Evolutionary conservation across 2,888 invertebrate species (phyloP), one percentile per base, ranked within the genome.

Genomic region (Chouioia cunea): DNA sequence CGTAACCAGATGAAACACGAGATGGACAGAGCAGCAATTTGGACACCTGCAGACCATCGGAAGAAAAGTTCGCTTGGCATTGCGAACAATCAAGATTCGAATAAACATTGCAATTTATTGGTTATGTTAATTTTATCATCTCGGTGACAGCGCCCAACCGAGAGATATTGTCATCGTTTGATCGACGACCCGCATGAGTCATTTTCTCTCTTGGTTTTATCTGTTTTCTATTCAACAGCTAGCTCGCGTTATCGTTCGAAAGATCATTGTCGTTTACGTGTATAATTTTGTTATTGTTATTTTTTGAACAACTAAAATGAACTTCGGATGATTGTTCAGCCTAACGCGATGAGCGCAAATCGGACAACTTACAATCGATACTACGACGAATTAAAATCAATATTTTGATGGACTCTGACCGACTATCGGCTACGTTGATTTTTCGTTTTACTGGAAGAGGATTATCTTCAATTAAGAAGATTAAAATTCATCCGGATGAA

Each of bases 111-210:
- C 23, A n/a, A 56, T 46, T 48, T 65, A 16, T 22, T 27, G 27
- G 43, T n/a, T 44, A 54, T 53, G 59, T 58, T 59, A 53, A 52
- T 59, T 66, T 66, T 59, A 58, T 44, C 44, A 52, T n/a, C 15
- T 65, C n/a, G 4, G 27, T 20, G 22, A 54, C 52, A 36, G n/a
- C 27, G 50, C 52, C 15, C 22, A 6, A 18, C n/a, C 1, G 36
- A 36, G 47, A 2, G 73, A 68, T 53, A 71, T 62, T 16, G 53
- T 54, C 63, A 53, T 65, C 14, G 57, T 57, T 62, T 65, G 70
- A 73, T 67, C 65, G 65, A 69, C 44, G 22, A 69, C 22, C 57
- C 46, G 23, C 10, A 20, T 18, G 22, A 47, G 27, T 62, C 62
- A 68, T 68, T 68, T 68, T 63, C 63, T 69, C 56, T 52, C 60